These are phyloP conservation scores for Synanthedon vespiformis DNA, from an alignment of 2,888 invertebrate species.

Conservation along the genomic window DNA sequence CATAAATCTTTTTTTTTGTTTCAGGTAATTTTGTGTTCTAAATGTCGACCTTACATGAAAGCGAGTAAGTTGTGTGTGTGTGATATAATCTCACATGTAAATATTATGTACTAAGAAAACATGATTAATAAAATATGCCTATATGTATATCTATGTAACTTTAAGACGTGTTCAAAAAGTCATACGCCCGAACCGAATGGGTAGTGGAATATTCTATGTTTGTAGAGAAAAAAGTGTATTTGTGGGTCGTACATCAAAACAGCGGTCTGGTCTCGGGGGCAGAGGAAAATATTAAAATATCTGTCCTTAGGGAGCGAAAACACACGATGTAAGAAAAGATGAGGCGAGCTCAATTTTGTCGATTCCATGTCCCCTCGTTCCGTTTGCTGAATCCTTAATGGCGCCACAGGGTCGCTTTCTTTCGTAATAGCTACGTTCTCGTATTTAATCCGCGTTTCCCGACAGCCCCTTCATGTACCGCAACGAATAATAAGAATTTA, in stretches of 20 bases:
- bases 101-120: conserved; percentile 20
- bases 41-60: conserved; percentile 11
- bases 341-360: conserved; percentile 61
- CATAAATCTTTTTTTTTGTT: conserved; percentile 26
- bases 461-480: conserved; percentile 9
- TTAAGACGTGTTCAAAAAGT: conserved; percentile 42
- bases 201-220: conserved; percentile 33
- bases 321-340: conserved; percentile 57
- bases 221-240: conserved; percentile 35
- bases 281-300: conserved; percentile 54
- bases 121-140: conserved; percentile 43
- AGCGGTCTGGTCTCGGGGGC: conserved; percentile 41
- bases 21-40: conserved; percentile 35
- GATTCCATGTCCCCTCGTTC: conserved; percentile 61
- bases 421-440: conserved; percentile 48
- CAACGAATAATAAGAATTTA: conserved; percentile 41
- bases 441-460: conserved; percentile 54
- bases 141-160: conserved; percentile 22
- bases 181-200: conserved; percentile 32
- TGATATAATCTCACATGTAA: too few relatives aligned
- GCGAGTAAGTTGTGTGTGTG: conserved; percentile 22
- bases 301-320: conserved; percentile 40
- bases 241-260: conserved; percentile 54
- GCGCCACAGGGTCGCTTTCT: conserved; percentile 41
- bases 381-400: conserved; percentile 64